Percentiles rank a stretch among this genome's conserved stretches.
phyloP scores from a whole-genome alignment of 2,888 invertebrate genomes.

The Autographa pulchrina region DNA sequence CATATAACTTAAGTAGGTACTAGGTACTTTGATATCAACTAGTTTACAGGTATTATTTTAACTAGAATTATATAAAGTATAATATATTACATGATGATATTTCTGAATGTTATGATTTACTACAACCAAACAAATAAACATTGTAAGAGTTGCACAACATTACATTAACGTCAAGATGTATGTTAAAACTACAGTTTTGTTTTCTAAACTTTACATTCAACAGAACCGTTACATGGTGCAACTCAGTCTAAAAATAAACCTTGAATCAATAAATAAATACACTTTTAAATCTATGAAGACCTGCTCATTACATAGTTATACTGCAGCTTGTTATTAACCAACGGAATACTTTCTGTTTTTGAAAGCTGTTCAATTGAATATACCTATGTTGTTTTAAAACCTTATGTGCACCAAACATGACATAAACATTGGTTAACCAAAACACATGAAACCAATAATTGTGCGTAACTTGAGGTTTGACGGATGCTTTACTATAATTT shows the following conservation, averaged over 20 bases:
- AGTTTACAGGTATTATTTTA: background rate
- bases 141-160: background rate
- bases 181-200: background rate
- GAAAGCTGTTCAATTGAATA: too few relatives aligned
- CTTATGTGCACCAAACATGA: too few relatives aligned
- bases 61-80: too few relatives aligned
- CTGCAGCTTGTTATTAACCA: background rate
- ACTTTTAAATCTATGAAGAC: background rate
- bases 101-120: background rate
- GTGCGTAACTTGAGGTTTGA: too few relatives aligned
- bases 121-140: background rate
- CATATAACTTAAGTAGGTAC: background rate
- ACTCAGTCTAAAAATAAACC: background rate
- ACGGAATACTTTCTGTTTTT: too few relatives aligned
- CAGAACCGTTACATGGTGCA: background rate
- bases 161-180: constrained; percentile 4
- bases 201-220: background rate
- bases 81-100: too few relatives aligned
- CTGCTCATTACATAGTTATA: background rate
- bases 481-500: too few relatives aligned
- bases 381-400: too few relatives aligned
- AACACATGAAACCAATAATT: too few relatives aligned
- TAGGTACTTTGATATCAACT: background rate
- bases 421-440: too few relatives aligned
- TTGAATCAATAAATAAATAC: constrained; percentile 1